Base-by-base conservation (phyloP, 1,140 invertebrate genomes). In the Drepana arcuata region DNA sequence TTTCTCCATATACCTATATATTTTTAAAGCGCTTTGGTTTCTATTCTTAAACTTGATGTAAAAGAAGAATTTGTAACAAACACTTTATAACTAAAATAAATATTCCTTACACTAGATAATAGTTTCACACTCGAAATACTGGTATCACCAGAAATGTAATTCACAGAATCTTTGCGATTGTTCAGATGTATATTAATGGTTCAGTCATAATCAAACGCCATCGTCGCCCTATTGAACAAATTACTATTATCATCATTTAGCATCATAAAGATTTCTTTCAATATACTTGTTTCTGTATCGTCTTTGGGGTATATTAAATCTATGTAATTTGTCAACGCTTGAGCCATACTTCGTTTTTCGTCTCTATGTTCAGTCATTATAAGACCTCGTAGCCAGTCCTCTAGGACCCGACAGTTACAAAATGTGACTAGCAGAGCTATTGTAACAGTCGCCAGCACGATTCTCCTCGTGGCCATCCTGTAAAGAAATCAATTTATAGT, bases 241-340 rank as follows among this genome's bases (percentile, higher is more conserved):
- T n/a, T n/a, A n/a, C n/a, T 29, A 10, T 36, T 41, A 16, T 75
- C 63, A 4, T 67, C 61, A 3, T 60, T 44, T 10, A 71, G 57
- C 18, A 67, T 54, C 10, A 42, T 53, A 16, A 68, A 69, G 21
- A 77, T 44, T 18, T 66, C 43, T 33, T 79, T 79, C 49, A 79
- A 51, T 18, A 64, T 45, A 16, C 47, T 59, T 0, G 62, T 51
- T 24, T 75, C 70, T 6, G 40, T 26, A 30, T 80, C 72, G 14
- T 77, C 71, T 41, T 75, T 73, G 7, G 71, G 66, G 12, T 59
- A 77, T 7, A 71, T 9, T 4, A 55, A 45, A 33, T 80, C 72
- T 16, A 80, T 24, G 24, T 59, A 72, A 31, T 55, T 50, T 1
- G 52, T 54, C 7, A 75, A 50, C 0, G 60, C 50, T 4, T 73